A percentile compares a stretch with the other conserved stretches of the same genome.
Conservation (phyloP, 2,888 invertebrate species). For the Sinohyriopsis cumingii region DNA sequence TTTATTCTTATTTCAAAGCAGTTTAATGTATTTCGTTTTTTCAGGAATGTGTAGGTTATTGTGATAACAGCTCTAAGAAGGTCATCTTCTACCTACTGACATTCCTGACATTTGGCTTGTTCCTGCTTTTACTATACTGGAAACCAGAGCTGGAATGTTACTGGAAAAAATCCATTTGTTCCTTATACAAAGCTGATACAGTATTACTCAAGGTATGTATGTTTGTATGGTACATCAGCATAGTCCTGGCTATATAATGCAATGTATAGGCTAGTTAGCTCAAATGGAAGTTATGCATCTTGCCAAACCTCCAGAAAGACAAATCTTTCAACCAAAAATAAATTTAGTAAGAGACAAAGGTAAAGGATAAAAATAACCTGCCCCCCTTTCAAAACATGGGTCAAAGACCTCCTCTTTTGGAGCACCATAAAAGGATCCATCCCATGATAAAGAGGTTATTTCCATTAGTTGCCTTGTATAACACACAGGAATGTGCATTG, state of each 20-base stretch:
- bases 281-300: not conserved
- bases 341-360: too few relatives aligned
- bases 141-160: slow-evolving; percentile 62
- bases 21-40: slow-evolving; percentile 6
- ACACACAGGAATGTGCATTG: too few relatives aligned
- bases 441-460: too few relatives aligned
- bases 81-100: slow-evolving; percentile 55
- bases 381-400: too few relatives aligned
- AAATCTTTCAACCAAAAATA: too few relatives aligned
- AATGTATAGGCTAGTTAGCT: too few relatives aligned
- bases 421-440: too few relatives aligned
- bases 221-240: too few relatives aligned
- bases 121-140: slow-evolving; percentile 64
- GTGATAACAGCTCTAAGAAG: slow-evolving; percentile 42
- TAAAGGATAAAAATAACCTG: too few relatives aligned
- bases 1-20: not conserved
- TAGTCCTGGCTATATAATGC: too few relatives aligned
- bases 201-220: slow-evolving; percentile 61
- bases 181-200: slow-evolving; percentile 58
- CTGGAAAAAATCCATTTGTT: slow-evolving; percentile 52
- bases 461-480: too few relatives aligned
- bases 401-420: too few relatives aligned
- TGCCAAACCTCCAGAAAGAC: not conserved
- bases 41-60: slow-evolving; percentile 63
- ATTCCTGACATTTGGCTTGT: slow-evolving; percentile 57